Percentiles rank a stretch among this genome's conserved stretches.
These are phyloP conservation scores for Tenthredo notha DNA, from an alignment of 2,888 invertebrate species.

Conservation along the genomic window DNA sequence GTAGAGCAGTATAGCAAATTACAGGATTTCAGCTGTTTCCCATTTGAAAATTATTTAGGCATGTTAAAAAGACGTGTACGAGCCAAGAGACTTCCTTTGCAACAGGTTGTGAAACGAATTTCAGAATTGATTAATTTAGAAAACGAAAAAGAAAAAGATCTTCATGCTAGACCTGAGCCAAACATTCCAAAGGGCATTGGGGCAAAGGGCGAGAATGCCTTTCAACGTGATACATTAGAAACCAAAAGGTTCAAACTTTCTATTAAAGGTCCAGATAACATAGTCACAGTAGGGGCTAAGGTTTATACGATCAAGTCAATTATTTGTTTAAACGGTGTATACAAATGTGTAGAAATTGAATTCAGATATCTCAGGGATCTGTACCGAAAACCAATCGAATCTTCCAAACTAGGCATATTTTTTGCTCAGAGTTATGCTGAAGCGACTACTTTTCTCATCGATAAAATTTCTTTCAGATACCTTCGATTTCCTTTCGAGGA, in stretches of 20 bases:
- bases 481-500: not conserved
- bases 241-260: not conserved
- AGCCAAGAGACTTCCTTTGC: not conserved
- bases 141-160: not conserved
- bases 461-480: not conserved
- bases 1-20: not conserved
- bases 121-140: not conserved
- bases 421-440: not conserved
- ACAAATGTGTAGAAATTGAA: not conserved
- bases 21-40: not conserved
- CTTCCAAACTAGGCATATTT: constrained; percentile 2
- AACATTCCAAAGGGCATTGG: not conserved
- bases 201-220: constrained; percentile 5
- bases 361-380: not conserved
- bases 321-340: not conserved
- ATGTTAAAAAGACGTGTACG: not conserved
- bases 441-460: not conserved
- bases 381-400: not conserved
- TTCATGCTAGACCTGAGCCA: not conserved
- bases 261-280: not conserved
- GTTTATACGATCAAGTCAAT: constrained; percentile 11
- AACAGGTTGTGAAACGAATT: not conserved
- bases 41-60: constrained; percentile 4
- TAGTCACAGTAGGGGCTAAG: not conserved
- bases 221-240: not conserved